Evolutionary conservation across 1,140 invertebrate species (phyloP).

Genomic region (Nasonia longicornis): DNA sequence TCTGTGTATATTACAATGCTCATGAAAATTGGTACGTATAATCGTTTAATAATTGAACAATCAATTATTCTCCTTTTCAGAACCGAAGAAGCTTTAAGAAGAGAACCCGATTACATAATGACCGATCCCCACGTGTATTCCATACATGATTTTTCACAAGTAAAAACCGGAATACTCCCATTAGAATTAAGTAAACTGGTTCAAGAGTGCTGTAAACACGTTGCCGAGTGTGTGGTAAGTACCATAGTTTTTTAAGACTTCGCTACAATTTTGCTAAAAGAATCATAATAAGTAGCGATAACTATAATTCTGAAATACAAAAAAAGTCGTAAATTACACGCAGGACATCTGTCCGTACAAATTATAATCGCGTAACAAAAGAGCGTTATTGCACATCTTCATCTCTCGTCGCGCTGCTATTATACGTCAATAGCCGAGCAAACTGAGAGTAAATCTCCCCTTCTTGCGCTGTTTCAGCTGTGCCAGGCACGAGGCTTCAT

Average conservation of each 20-base stretch:
- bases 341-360: neutral
- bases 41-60: slow-evolving; percentile 22
- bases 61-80: slow-evolving; percentile 64
- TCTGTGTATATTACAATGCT: neutral
- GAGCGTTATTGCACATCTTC: neutral
- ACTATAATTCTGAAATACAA: neutral
- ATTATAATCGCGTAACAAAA: neutral
- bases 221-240: slow-evolving; percentile 77
- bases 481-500: slow-evolving; percentile 84
- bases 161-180: slow-evolving; percentile 75
- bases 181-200: slow-evolving; percentile 74
- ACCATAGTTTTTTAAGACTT: slow-evolving; percentile 6
- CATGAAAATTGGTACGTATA: no score
- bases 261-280: no score
- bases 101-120: slow-evolving; percentile 73
- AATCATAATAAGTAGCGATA: no score
- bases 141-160: slow-evolving; percentile 79
- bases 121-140: slow-evolving; percentile 82
- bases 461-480: slow-evolving; percentile 70
- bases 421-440: neutral
- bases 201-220: slow-evolving; percentile 73
- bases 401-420: neutral
- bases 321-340: neutral
- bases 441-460: neutral
- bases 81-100: slow-evolving; percentile 72